Base-by-base conservation (phyloP, 2,797 vertebrate species). In the Neosilurus hyrtlii region DNA sequence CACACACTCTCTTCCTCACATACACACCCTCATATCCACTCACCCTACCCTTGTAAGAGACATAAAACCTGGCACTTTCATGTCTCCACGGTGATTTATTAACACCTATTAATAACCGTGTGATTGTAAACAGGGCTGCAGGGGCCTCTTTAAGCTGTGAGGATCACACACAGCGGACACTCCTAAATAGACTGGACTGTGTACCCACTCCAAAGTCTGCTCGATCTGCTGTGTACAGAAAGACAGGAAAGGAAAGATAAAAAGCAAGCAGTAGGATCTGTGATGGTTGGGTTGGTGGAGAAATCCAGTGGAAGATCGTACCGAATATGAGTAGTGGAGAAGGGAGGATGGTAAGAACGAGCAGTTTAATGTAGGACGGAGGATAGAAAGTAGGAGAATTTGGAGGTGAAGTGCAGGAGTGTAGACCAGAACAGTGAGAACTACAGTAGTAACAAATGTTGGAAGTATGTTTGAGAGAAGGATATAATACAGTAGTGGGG, bases 51-150 rank as follows among this genome's bases (percentile, higher is more conserved):
- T 57, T 61, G 56, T 18, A n/a, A 78, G 57, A 37, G 24, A 22
- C 66, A 35, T 61, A 82, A 66, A 74, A 1, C 72, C 73, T 56
- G 51, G 56, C 6, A 26, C 54, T 20, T 4, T 1, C 54, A 35
- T 7, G 63, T 83, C 73, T 83, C 74, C 16, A 51, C 4, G 59
- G 57, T 70, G 84, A 87, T 82, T 76, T 37, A 54, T 74, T 83
- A 83, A 71, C 79, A 70, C 12, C 78, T 85, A 78, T 65, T 79
- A 82, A 87, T 81, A 85, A 79, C 80, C 37, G n/a, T 65, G 84
- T 78, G 78, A 80, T 79, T 76, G 24, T 83, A 83, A 85, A 82
- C 79, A 75, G 82, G 51, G 51, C 59, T 82, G 79, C 57, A 10
- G 75, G 79, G 80, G 79, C 4, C n/a, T 65, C 83, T 73, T 26